These are phyloP conservation scores for Hirtodrosophila duncani DNA, from an alignment of 2,888 invertebrate species.

Conservation along the genomic window DNA sequence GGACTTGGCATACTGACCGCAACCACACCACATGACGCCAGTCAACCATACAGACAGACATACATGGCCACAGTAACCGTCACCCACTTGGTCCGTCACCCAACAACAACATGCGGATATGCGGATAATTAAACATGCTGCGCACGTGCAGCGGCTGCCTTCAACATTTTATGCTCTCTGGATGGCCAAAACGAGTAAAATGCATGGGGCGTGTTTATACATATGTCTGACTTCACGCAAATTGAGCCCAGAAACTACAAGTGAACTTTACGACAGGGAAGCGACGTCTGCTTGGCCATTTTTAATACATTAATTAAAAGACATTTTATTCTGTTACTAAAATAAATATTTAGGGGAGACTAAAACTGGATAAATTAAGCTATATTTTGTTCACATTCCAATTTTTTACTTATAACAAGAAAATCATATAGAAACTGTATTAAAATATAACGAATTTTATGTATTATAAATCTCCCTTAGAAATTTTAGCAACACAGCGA, in stretches of 20 bases:
- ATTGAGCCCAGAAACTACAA: slow-evolving; percentile 58
- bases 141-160: slow-evolving; percentile 67
- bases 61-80: background rate
- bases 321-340: slow-evolving; percentile 67
- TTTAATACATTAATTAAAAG: slow-evolving; percentile 67
- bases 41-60: slow-evolving; percentile 1
- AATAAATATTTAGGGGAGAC: slow-evolving; percentile 48
- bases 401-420: background rate
- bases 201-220: slow-evolving; percentile 30
- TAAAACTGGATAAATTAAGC: slow-evolving; percentile 6
- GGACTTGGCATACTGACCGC: slow-evolving; percentile 31
- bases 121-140: slow-evolving; percentile 66
- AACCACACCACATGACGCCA: slow-evolving; percentile 45
- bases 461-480: background rate
- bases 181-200: slow-evolving; percentile 59
- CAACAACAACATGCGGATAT: slow-evolving; percentile 17
- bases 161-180: slow-evolving; percentile 62
- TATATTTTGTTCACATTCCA: slow-evolving; percentile 1
- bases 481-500: background rate
- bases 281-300: slow-evolving; percentile 37
- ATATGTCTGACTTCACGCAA: slow-evolving; percentile 41
- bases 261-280: slow-evolving; percentile 32
- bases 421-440: background rate
- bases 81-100: too few relatives aligned
- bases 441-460: background rate